Percentiles rank a stretch among this genome's conserved stretches.
phyloP scores from a whole-genome alignment of 2,797 vertebrate species.

The Chelonia mydas region DNA sequence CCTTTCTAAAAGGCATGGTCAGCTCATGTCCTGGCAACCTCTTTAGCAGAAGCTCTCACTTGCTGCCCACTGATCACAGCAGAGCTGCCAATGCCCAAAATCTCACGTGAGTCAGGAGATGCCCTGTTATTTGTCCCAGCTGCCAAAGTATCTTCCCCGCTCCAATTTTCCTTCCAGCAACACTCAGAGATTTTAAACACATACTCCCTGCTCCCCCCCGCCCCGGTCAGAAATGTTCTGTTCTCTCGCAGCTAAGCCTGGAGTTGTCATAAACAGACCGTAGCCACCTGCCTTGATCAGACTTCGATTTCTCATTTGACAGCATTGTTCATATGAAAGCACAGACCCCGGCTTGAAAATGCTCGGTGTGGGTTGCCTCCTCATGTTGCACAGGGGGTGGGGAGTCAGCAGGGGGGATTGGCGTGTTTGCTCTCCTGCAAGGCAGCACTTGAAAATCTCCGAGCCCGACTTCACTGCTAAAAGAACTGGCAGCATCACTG shows the following conservation, averaged over 20 bases:
- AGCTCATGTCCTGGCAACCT: background rate
- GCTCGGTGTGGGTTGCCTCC: background rate
- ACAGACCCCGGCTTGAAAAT: background rate
- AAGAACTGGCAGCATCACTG: conserved; percentile 38
- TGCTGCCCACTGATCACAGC: background rate
- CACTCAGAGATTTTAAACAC: background rate
- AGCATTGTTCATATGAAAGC: background rate
- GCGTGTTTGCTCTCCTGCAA: background rate
- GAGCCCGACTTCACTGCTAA: conserved; percentile 23
- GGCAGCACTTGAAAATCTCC: background rate
- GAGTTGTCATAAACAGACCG: background rate
- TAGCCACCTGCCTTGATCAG: background rate
- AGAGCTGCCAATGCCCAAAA: background rate
- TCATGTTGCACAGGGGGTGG: background rate
- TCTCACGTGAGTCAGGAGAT: background rate
- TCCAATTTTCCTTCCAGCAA: background rate
- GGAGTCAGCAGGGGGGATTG: no score
- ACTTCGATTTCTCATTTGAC: background rate
- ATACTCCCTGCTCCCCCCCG: background rate
- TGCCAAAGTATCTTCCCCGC: background rate
- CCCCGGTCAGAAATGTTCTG: background rate
- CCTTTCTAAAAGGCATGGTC: background rate
- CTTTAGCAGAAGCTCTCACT: background rate
- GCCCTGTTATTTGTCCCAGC: background rate
- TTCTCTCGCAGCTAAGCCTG: background rate